Evolutionary conservation across 2,888 invertebrate genomes (phyloP), one percentile per base, ranked within the genome.

Genomic region (Carcina quercana): DNA sequence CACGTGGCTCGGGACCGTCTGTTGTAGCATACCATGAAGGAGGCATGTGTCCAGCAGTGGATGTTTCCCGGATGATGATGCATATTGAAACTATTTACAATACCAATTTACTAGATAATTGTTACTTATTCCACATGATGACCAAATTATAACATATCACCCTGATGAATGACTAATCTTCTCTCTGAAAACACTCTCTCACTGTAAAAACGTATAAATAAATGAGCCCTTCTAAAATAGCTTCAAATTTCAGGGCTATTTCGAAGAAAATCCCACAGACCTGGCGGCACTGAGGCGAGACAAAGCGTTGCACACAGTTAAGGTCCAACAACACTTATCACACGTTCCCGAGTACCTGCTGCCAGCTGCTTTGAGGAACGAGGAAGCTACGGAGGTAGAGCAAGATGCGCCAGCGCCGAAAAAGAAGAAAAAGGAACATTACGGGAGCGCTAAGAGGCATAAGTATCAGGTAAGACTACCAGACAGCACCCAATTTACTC

Each of bases 261-360:
- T 98, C 66, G 93, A 94, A 59, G 94, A 96, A 50, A 96, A 98
- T 71, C 94, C 97, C 0, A 86, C 89, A 3, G 98, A 98, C 66
- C 70, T 96, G 29, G 90, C 93, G 47, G 91, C 96, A 0, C 69
- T 98, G 26, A 84, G 95, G 4, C 91, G 96, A 40, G 95, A 96
- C 58, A 93, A 92, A 66, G 92, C 94, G 0, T 70, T 96, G 11
- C 95, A 95, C 53, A 93, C 94, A 0, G 93, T 96, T 1, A 89
- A 90, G 61, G 76, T 92, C 5, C 95, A 96, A 60, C 86, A 89
- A 1, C 97, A 97, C 70, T 73, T 98, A 40, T 88, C 93, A 14
- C 91, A 97, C 65, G 94, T 98, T 1, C 98, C 98, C 0, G 96
- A 96, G 31, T 98, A 98, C 63, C 89, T 96, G 45, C 85, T 96